These are phyloP conservation scores for Drosophila athabasca DNA, from an alignment of 1,140 invertebrate species.

Conservation along the genomic window DNA sequence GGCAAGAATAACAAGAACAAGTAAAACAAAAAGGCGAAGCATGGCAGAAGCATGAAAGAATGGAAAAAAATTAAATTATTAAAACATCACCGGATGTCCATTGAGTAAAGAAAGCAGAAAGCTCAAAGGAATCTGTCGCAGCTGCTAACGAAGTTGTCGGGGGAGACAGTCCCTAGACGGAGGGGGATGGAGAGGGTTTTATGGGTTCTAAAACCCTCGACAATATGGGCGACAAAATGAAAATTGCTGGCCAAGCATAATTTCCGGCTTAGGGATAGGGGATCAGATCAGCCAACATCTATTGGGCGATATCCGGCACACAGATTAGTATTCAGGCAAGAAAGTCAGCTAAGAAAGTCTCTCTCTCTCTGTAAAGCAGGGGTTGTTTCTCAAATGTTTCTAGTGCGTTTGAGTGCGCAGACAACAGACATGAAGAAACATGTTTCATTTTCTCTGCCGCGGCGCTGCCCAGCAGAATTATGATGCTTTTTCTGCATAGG, in stretches of 20 bases:
- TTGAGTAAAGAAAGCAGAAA: slow-evolving; percentile 58
- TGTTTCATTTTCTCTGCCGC: no score
- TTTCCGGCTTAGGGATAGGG: slow-evolving; percentile 56
- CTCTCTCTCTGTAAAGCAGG: no score
- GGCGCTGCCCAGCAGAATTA: no score
- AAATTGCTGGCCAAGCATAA: slow-evolving; percentile 44
- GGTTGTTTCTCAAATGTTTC: no score
- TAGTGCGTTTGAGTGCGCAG: no score
- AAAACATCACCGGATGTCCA: slow-evolving; percentile 79
- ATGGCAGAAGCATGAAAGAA: background rate
- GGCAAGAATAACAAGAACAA: no score
- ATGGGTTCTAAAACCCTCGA: slow-evolving; percentile 13
- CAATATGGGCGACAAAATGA: slow-evolving; percentile 36
- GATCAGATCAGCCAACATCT: slow-evolving; percentile 33
- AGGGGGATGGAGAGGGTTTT: background rate
- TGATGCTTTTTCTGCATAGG: no score
- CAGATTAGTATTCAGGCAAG: background rate
- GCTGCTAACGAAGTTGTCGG: slow-evolving; percentile 44
- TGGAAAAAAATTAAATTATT: slow-evolving; percentile 77
- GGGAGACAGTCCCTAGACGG: background rate
- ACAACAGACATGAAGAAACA: no score
- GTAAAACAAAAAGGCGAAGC: slow-evolving; percentile 13
- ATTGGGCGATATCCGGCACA: slow-evolving; percentile 7
- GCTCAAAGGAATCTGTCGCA: slow-evolving; percentile 66
- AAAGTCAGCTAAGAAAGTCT: background rate